A percentile compares a stretch with the other conserved stretches of the same genome.
These are phyloP conservation scores for Ichneumoninae sp. DNA, from an alignment of 2,888 invertebrate species.

Conservation along the genomic window DNA sequence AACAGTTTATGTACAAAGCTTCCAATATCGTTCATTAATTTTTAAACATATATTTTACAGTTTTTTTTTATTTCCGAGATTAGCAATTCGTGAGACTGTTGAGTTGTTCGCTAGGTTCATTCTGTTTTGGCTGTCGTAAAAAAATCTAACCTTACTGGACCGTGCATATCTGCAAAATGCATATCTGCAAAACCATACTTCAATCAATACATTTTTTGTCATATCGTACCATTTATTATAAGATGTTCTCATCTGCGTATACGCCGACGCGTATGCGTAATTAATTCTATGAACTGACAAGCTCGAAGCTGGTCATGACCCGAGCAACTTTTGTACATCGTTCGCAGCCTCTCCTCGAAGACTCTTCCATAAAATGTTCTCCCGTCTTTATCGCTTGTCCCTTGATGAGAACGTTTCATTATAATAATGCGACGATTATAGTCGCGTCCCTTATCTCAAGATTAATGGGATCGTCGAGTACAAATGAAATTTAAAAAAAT, in stretches of 20 bases:
- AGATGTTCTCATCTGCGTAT: not conserved
- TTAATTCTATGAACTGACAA: not conserved
- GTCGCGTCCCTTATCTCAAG: constrained; percentile 10
- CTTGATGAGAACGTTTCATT: constrained; percentile 21
- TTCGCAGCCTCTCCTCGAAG: constrained; percentile 2
- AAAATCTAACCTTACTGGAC: no score
- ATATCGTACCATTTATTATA: not conserved
- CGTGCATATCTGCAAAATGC: no score
- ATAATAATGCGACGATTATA: constrained; percentile 19
- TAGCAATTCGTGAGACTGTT: no score
- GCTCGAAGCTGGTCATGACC: not conserved
- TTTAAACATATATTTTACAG: no score
- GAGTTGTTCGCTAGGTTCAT: no score
- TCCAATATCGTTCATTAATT: no score
- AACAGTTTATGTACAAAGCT: no score
- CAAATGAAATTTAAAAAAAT: constrained; percentile 22
- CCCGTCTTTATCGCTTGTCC: not conserved
- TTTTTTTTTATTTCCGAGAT: no score
- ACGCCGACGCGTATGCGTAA: not conserved
- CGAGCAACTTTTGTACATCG: not conserved
- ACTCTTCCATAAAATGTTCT: not conserved
- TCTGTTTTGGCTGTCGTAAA: no score
- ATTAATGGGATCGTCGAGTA: constrained; percentile 29
- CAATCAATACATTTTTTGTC: no score
- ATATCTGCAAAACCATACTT: no score